These are phyloP conservation scores for Carassius gibelio DNA, from an alignment of 2,113 vertebrate species.

Conservation along the genomic window DNA sequence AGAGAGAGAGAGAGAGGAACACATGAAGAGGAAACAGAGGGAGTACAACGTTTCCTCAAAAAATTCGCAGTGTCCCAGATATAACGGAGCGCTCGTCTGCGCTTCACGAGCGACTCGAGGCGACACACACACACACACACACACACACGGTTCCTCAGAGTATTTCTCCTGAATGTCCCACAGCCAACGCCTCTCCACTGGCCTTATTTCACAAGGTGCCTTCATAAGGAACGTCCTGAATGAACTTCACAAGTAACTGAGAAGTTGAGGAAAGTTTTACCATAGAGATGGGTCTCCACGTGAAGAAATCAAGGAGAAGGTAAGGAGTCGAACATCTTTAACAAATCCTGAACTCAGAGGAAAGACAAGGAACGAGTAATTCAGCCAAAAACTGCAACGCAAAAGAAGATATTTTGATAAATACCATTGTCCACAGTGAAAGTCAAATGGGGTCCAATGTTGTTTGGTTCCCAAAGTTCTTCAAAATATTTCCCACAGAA, in stretches of 20 bases:
- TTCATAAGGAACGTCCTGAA: constrained; percentile 58
- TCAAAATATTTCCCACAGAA: neutral
- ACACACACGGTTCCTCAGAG: constrained; percentile 54
- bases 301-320: neutral
- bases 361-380: constrained; percentile 45
- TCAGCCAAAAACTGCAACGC: neutral
- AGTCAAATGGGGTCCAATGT: neutral
- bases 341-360: constrained; percentile 34
- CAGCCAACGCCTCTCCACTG: constrained; percentile 51
- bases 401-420: neutral
- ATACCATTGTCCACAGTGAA: neutral
- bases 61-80: constrained; percentile 69
- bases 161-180: constrained; percentile 51
- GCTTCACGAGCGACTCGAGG: constrained; percentile 56
- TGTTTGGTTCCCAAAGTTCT: neutral
- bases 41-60: constrained; percentile 28
- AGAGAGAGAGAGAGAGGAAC: constrained; percentile 51
- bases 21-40: constrained; percentile 48
- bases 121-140: constrained; percentile 41
- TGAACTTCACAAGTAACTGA: constrained; percentile 51
- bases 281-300: neutral
- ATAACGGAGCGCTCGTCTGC: constrained; percentile 55
- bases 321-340: neutral
- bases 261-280: constrained; percentile 51
- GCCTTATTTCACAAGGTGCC: constrained; percentile 70